Evolutionary conservation across 2,888 invertebrate genomes (phyloP).

Genomic region (Watsonalla cultraria): DNA sequence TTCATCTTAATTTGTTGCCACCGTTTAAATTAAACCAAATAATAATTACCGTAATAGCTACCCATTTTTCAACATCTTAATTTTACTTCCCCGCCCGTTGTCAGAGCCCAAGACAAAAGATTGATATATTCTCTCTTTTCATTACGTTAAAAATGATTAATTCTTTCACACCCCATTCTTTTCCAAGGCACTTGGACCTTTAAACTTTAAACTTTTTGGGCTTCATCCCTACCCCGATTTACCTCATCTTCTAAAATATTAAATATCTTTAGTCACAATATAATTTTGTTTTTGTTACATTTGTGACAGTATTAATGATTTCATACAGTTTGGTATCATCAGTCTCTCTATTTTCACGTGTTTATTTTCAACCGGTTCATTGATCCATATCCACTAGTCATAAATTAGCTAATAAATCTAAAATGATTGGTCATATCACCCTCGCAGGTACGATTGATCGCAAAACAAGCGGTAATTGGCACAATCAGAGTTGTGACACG

Average conservation of each 20-base stretch:
- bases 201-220: background rate
- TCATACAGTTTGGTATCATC: no score
- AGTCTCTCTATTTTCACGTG: no score
- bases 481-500: conserved; percentile 34
- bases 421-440: background rate
- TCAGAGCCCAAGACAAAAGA: conserved; percentile 63
- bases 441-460: conserved; percentile 11
- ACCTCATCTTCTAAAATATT: no score
- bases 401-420: background rate
- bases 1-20: conserved; percentile 32
- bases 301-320: no score
- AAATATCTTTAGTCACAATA: no score
- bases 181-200: conserved; percentile 5
- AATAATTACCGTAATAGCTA: conserved; percentile 64
- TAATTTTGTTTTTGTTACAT: no score
- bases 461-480: conserved; percentile 34
- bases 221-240: no score
- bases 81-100: conserved; percentile 36
- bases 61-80: conserved; percentile 67
- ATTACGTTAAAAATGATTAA: conserved; percentile 68
- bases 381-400: background rate
- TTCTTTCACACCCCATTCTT: conserved; percentile 39
- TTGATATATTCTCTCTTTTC: conserved; percentile 69
- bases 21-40: conserved; percentile 62
- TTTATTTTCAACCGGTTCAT: no score